Percentiles rank a stretch among this genome's conserved stretches.
Evolutionary conservation across 2,888 invertebrate genomes (phyloP).

Genomic region (Saturnia japonica): DNA sequence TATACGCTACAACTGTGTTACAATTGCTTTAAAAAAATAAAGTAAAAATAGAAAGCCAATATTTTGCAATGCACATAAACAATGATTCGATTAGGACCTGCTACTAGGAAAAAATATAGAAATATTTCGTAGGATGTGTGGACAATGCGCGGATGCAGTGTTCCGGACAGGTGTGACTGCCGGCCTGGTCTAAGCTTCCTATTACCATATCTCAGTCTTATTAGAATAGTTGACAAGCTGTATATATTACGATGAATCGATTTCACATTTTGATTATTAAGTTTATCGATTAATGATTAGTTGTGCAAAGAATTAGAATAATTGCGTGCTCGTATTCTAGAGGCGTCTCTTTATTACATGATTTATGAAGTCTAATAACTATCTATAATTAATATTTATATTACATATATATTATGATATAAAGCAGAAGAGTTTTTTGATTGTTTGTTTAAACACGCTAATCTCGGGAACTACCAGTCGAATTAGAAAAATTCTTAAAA

Average conservation of each 20-base stretch:
- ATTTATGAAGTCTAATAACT: too few species aligned
- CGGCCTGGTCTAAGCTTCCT: conserved; percentile 15
- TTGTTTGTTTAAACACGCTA: too few species aligned
- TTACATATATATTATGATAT: too few species aligned
- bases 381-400: too few species aligned
- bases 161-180: conserved; percentile 69
- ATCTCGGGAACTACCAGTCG: too few species aligned
- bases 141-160: conserved; percentile 75
- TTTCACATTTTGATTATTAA: conserved; percentile 13
- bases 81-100: conserved; percentile 21
- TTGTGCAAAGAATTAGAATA: not conserved
- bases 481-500: too few species aligned
- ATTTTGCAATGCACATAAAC: conserved; percentile 16
- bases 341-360: too few species aligned
- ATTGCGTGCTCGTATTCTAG: not conserved
- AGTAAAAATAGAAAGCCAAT: not conserved
- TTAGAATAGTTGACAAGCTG: conserved; percentile 21
- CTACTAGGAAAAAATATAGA: conserved; percentile 28
- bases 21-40: too few species aligned
- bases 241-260: conserved; percentile 15
- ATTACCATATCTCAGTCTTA: conserved; percentile 18
- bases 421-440: too few species aligned
- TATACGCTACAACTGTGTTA: too few species aligned
- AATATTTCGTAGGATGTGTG: conserved; percentile 58
- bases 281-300: conserved; percentile 1